phyloP scores from a whole-genome alignment of 2,888 invertebrate species.

The Tenthredo mesomela region DNA sequence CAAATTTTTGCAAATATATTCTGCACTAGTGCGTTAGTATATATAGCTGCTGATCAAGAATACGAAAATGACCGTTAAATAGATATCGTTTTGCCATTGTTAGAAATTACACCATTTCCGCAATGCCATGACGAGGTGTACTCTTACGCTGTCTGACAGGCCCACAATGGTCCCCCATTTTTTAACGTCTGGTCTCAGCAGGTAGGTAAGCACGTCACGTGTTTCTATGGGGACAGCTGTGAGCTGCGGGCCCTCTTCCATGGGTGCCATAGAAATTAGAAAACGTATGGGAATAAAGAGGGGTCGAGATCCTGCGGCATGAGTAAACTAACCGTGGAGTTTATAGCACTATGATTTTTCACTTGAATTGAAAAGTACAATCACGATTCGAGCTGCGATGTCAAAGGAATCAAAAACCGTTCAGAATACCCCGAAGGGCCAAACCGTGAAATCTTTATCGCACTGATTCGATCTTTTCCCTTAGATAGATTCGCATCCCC shows the following conservation, averaged over 20 bases:
- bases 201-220: constrained; percentile 57
- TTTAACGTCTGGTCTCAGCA: constrained; percentile 58
- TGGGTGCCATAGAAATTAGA: constrained; percentile 62
- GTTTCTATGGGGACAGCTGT: constrained; percentile 62
- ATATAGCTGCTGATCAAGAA: background rate
- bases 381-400: background rate
- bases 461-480: constrained; percentile 11
- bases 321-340: background rate
- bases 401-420: constrained; percentile 36
- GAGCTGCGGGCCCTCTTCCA: constrained; percentile 58
- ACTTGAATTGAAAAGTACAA: constrained; percentile 42
- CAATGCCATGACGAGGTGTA: constrained; percentile 58
- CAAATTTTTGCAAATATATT: background rate
- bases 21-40: background rate
- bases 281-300: constrained; percentile 52
- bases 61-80: background rate
- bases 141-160: constrained; percentile 44
- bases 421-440: background rate
- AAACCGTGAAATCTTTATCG: constrained; percentile 37
- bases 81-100: constrained; percentile 10
- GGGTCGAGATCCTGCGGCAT: background rate
- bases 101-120: constrained; percentile 47
- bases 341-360: constrained; percentile 38
- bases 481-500: background rate
- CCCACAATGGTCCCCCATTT: constrained; percentile 69